Base-by-base conservation (phyloP, 2,113 vertebrate species). In the Panurus biarmicus region DNA sequence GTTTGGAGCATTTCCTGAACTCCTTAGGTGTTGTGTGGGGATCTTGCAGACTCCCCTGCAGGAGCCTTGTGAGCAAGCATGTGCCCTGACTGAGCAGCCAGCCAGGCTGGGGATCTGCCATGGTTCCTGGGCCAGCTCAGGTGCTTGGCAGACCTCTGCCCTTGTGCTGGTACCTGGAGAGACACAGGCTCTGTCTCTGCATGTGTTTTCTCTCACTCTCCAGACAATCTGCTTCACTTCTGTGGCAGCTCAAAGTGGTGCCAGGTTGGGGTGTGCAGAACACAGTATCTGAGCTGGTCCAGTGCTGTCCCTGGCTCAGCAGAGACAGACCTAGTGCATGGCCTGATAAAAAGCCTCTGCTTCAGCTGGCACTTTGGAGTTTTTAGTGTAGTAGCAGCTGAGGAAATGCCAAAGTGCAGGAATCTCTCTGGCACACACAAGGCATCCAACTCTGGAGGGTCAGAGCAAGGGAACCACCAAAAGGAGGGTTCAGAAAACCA, bases 81-180 rank as follows among this genome's bases (percentile, higher is more conserved):
- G 1, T 64, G 82, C 51, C 31, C 71, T 71, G 8, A 0, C 66
- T 25, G 3, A 72, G 74, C 78, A 28, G 38, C 11, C 66, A 47
- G 66, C 58, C 83, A 65, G 71, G n/a, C 31, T 65, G 28, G 48
- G 7, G 4, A 28, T 47, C 74, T 87, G 78, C 62, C 48, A 6
- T 0, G 0, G 16, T 7, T 67, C 2, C 2, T 0, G 10, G 58
- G 75, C 31, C 74, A 51, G 66, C 62, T 28, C 2, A 0, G 23
- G 29, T 31, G 40, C 65, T 71, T 50, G 66, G 57, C 82, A 87
- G 19, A 38, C 18, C 51, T 23, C 19, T 67, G 61, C 40, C 60
- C 47, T 50, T 42, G 42, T 54, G 56, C 53, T 5, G 14, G 18
- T 21, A 6, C 15, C 1, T 1, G 2, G 29, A 35, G 81, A 54